These are phyloP conservation scores for Thecocarcelia acutangulata DNA, from an alignment of 2,888 invertebrate genomes.

Conservation along the genomic window DNA sequence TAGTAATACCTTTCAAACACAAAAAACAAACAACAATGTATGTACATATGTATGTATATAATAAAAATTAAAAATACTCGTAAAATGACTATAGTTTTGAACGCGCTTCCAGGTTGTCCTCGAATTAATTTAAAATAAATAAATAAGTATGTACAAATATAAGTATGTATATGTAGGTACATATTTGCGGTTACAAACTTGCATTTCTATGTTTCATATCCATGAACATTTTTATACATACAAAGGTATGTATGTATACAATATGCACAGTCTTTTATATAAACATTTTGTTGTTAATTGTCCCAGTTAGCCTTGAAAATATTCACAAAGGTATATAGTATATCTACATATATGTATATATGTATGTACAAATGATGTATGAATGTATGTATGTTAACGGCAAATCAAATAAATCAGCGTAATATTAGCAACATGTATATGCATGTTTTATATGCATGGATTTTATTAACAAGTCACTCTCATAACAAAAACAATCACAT, in stretches of 20 bases:
- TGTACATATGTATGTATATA: no score
- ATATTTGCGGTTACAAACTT: not conserved
- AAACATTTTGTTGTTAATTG: slow-evolving; percentile 47
- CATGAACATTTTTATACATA: no score
- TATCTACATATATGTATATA: not conserved
- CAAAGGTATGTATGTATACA: no score
- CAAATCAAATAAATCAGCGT: slow-evolving; percentile 55
- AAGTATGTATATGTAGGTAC: not conserved
- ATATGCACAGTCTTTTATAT: not conserved
- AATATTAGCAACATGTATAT: slow-evolving; percentile 51
- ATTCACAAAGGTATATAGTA: no score
- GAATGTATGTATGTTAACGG: slow-evolving; percentile 35
- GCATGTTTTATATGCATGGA: not conserved
- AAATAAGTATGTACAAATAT: not conserved
- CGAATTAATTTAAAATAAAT: not conserved
- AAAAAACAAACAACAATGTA: no score
- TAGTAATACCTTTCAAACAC: no score
- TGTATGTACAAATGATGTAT: not conserved
- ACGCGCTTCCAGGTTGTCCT: not conserved
- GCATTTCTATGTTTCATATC: not conserved
- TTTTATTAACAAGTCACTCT: slow-evolving; percentile 39
- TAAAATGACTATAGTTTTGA: no score
- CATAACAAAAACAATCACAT: slow-evolving; percentile 51
- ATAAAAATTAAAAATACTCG: no score
- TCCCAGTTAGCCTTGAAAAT: slow-evolving; percentile 53